Base-by-base conservation (phyloP, 1,140 invertebrate species). In the Drosophila ohnishii region DNA sequence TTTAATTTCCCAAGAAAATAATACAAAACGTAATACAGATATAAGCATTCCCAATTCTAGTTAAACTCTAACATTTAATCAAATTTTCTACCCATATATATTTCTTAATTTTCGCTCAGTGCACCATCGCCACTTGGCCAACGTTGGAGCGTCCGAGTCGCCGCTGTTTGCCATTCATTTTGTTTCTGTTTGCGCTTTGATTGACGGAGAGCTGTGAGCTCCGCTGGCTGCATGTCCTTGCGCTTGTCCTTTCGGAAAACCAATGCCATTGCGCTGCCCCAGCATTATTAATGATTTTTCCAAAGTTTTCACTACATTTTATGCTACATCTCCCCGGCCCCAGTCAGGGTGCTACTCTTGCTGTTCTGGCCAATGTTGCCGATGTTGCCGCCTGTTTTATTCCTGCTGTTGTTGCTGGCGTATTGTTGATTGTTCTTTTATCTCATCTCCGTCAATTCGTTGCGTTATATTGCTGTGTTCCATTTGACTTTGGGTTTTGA, bases 291-390 rank as follows among this genome's bases (percentile, higher is more conserved):
- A 88, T 88, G 84, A 88, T 88, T 88, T 88, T 87, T 88, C 77
- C 84, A 88, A 88, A 88, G 84, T 88, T 88, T 88, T 88, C 84
- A 84, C 80, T 88, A 88, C 84, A 87, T 88, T 87, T 87, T 87
- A 88, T 87, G 76, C 76, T 87, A 79, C 79, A 83, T 87, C 83
- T 77, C 76, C 66, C 70, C 57, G 13, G 22, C 45, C 34, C 64
- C 75, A 63, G 66, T 51, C 50, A 28, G 74, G 50, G 32, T 47
- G 48, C 58, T 39, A 42, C 58, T 65, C 42, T 19, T 35, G 32
- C 16, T 8, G 19, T 56, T 55, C 30, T 44, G 42, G 42, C 51
- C 51, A 55, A 34, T 57, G 25, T 42, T 55, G 53, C n/a, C 42
- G 16, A 30, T 75, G 32, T 22, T 22, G 22, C 22, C 22, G 22